A percentile compares a stretch with the other conserved stretches of the same genome.
These are phyloP conservation scores for Sebastes itinus DNA, from an alignment of 2,797 vertebrate species.

Conservation along the genomic window DNA sequence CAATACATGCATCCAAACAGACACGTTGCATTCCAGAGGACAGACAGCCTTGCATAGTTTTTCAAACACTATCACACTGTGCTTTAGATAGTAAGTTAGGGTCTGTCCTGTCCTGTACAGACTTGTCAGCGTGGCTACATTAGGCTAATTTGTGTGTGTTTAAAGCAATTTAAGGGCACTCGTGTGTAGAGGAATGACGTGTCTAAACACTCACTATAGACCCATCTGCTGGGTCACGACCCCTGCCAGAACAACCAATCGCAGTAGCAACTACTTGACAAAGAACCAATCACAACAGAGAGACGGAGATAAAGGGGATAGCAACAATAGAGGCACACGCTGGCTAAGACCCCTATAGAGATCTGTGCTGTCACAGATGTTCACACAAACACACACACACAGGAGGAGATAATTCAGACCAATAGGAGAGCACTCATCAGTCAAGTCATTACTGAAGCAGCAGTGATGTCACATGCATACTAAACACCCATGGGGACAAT, in stretches of 20 bases:
- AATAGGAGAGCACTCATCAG: slow-evolving; percentile 27
- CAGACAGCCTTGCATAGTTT: slow-evolving; percentile 2
- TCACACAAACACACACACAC: slow-evolving; percentile 21
- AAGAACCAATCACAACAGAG: slow-evolving; percentile 70
- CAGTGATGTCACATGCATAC: slow-evolving; percentile 27
- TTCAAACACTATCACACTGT: not conserved
- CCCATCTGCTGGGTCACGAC: slow-evolving; percentile 77
- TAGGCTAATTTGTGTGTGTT: slow-evolving; percentile 22
- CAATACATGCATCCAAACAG: slow-evolving; percentile 42
- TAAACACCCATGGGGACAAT: slow-evolving; percentile 9
- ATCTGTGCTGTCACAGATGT: slow-evolving; percentile 54
- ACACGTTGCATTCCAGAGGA: slow-evolving; percentile 11
- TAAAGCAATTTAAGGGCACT: slow-evolving; percentile 25
- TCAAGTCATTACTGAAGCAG: slow-evolving; percentile 27
- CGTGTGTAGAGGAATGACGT: slow-evolving; percentile 53
- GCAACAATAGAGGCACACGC: slow-evolving; percentile 77
- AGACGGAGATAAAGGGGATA: slow-evolving; percentile 40
- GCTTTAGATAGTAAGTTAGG: not conserved
- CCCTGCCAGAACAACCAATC: slow-evolving; percentile 63
- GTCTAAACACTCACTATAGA: slow-evolving; percentile 42
- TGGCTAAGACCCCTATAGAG: slow-evolving; percentile 23
- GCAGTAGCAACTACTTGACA: slow-evolving; percentile 49
- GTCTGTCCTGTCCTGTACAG: not conserved
- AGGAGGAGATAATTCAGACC: slow-evolving; percentile 6
- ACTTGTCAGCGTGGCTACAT: not conserved